Evolutionary conservation across 2,888 invertebrate species (phyloP), one percentile per base, ranked within the genome.

Genomic region (Thymelicus acteon): DNA sequence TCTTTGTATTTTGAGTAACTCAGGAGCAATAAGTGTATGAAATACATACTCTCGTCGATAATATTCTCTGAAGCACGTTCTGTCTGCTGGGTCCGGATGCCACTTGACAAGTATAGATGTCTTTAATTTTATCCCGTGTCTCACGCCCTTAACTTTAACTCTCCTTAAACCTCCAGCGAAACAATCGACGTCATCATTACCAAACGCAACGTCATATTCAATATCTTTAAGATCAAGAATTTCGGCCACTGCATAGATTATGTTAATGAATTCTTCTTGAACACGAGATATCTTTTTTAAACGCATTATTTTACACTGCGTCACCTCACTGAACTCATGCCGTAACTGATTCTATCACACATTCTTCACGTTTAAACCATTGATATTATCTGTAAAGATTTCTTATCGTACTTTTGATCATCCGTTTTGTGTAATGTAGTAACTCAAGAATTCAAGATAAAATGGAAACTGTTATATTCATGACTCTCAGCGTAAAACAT

Each of bases 21-120:
- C 80, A 2, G 90, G 89, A 44, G 82, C 76, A 10, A 87, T 76
- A 39, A 75, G 65, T 67, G 77, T 72, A 74, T 83, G 84, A 75
- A 86, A 86, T 6, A 82, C 75, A 70, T 76, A 80, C 76, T 90
- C 90, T 65, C 90, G 82, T 62, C 77, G 81, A 69, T 88, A 88
- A 0, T 81, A 80, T 72, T 85, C 81, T 74, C 88, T 81, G 70
- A 87, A 89, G 66, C 80, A 76, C 19, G 74, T 74, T 13, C 88
- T 85, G 61, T 79, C 80, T 65, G 77, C 78, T 40, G 81, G 77
- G 71, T 86, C 83, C 13, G 82, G 78, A 73, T 89, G 88, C 85
- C 88, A 87, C 78, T 89, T 90, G 48, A 91, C 76, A 6, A 88
- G 3, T 12, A 86, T 73, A 13, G 19, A 60, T 67, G 80, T 80